A percentile compares a stretch with the other conserved stretches of the same genome.
phyloP scores from a whole-genome alignment of 1,140 invertebrate genomes.

The Babylonia areolata region DNA sequence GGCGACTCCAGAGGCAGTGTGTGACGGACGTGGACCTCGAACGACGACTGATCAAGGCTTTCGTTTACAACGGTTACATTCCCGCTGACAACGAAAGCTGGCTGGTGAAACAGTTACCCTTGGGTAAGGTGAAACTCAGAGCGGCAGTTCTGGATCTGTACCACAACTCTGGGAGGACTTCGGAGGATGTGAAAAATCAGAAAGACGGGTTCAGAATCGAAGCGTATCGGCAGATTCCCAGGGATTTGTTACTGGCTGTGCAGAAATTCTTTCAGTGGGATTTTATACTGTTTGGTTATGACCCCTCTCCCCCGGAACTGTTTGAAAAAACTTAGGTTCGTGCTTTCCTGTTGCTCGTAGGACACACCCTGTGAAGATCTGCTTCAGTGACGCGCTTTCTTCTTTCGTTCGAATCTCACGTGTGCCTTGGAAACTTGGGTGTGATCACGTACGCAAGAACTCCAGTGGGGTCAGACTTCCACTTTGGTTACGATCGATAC shows the following conservation, averaged over 20 bases:
- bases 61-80: slow-evolving; percentile 39
- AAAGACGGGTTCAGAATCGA: slow-evolving; percentile 5
- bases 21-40: slow-evolving; percentile 6
- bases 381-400: no score
- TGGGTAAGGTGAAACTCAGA: not conserved
- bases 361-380: no score
- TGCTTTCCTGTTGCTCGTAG: no score
- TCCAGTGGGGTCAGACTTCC: no score
- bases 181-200: not conserved
- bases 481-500: no score
- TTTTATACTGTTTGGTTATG: slow-evolving; percentile 44
- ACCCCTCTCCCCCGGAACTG: slow-evolving; percentile 20
- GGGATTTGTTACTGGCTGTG: not conserved
- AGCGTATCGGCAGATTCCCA: slow-evolving; percentile 27
- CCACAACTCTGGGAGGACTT: not conserved
- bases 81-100: not conserved
- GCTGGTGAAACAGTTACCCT: not conserved
- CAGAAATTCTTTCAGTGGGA: slow-evolving; percentile 28
- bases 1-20: not conserved
- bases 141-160: not conserved
- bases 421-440: no score
- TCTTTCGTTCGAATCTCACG: no score
- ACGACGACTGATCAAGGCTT: slow-evolving; percentile 17
- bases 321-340: slow-evolving; percentile 11
- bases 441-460: no score